Conservation (phyloP, 2,113 vertebrate genomes). For the Chionis minor region DNA sequence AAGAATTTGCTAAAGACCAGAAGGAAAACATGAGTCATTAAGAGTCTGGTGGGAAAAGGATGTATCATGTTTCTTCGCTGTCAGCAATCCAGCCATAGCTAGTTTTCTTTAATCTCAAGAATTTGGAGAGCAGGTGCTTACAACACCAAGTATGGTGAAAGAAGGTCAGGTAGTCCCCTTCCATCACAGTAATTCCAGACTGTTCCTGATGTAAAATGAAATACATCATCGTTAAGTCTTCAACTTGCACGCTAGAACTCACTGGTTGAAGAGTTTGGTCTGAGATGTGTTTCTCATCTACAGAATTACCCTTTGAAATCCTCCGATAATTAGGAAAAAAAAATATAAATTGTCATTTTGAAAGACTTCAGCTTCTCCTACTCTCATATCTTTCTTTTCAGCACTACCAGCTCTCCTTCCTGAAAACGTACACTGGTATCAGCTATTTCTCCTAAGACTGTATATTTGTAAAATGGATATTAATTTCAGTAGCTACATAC, state of each 20-base stretch:
- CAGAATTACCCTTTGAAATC: not conserved
- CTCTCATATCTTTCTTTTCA: not conserved
- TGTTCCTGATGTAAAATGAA: not conserved
- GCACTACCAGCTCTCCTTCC: not conserved
- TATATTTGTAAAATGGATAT: not conserved
- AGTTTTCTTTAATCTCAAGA: not conserved
- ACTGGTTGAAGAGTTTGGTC: not conserved
- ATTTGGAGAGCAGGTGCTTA: conserved; percentile 23
- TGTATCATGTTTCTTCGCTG: not conserved
- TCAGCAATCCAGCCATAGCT: not conserved
- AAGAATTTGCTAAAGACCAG: conserved; percentile 27
- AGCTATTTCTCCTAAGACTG: not conserved
- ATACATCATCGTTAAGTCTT: not conserved
- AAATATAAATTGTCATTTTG: not conserved
- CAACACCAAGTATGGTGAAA: not conserved
- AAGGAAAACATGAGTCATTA: conserved; percentile 60
- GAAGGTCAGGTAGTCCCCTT: not conserved
- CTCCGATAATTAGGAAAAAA: not conserved
- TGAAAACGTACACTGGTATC: not conserved
- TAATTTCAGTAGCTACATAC: not conserved
- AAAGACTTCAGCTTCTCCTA: not conserved
- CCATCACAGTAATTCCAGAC: not conserved
- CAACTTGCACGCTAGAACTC: not conserved
- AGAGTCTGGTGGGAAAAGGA: conserved; percentile 32
- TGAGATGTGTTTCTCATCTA: not conserved